Evolutionary conservation across 2,888 invertebrate species (phyloP).

Genomic region (Lysandra coridon): DNA sequence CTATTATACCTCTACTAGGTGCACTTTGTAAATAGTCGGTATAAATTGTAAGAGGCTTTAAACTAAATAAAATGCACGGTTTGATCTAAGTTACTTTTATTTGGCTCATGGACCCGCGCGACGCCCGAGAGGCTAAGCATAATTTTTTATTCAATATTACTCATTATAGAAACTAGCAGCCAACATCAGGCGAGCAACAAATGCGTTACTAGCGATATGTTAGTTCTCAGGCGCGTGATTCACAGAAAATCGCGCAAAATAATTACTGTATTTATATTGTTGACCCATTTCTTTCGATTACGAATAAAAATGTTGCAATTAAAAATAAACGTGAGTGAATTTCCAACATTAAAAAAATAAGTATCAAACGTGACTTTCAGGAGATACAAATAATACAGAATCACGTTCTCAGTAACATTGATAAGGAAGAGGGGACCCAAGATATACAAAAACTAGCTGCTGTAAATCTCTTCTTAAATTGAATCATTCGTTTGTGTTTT

Average conservation of each 20-base stretch:
- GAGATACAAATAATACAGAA: background rate
- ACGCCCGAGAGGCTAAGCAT: background rate
- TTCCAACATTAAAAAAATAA: background rate
- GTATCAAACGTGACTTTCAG: conserved; percentile 7
- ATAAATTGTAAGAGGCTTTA: background rate
- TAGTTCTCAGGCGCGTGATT: background rate
- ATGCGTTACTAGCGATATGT: background rate
- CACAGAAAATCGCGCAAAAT: conserved; percentile 3
- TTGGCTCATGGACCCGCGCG: no score
- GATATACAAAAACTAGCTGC: background rate
- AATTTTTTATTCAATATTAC: background rate
- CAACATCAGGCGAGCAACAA: background rate
- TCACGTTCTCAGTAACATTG: background rate
- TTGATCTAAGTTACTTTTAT: background rate
- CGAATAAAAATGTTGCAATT: background rate
- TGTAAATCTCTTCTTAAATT: background rate
- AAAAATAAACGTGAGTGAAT: background rate
- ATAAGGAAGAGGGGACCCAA: background rate
- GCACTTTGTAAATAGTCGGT: background rate
- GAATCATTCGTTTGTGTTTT: background rate
- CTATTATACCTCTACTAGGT: background rate
- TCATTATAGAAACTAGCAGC: background rate
- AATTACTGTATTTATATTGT: conserved; percentile 9
- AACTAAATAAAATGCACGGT: background rate
- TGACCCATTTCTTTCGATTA: background rate